Evolutionary conservation across 2,888 invertebrate species (phyloP).

Genomic region (Neoitamus cyanurus): DNA sequence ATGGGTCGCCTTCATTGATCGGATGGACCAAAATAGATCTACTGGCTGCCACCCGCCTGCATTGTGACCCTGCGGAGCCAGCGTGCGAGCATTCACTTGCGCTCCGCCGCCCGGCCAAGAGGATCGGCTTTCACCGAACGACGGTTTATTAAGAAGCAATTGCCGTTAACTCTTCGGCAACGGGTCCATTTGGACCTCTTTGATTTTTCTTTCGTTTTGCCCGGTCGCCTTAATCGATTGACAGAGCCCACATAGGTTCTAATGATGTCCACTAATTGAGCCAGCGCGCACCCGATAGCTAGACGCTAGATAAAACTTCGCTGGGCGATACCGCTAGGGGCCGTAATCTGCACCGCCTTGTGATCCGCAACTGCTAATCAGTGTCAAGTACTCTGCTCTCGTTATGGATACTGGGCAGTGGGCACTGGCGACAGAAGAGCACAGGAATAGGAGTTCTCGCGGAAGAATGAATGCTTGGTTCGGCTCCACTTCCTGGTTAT

Average conservation of each 20-base stretch:
- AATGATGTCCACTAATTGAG: conserved; percentile 16
- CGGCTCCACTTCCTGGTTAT: background rate
- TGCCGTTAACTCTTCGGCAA: background rate
- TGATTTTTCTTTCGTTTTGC: background rate
- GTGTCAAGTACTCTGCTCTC: background rate
- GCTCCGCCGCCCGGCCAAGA: background rate
- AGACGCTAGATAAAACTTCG: conserved; percentile 9
- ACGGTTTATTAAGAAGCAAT: background rate
- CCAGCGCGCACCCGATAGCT: background rate
- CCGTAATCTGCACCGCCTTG: background rate
- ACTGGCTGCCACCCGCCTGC: conserved; percentile 14
- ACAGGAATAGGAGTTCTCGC: background rate
- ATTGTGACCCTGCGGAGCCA: background rate
- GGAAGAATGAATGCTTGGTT: background rate
- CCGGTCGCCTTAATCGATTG: background rate
- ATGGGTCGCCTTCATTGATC: background rate
- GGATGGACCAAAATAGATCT: background rate
- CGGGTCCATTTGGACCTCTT: background rate
- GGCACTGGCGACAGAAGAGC: background rate
- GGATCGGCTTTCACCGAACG: background rate
- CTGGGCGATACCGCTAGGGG: background rate
- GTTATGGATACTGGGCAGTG: too few species aligned
- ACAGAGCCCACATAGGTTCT: background rate
- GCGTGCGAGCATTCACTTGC: background rate
- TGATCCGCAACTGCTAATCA: background rate